Conservation (phyloP, 2,888 invertebrate genomes). For the Bombylius discolor region DNA sequence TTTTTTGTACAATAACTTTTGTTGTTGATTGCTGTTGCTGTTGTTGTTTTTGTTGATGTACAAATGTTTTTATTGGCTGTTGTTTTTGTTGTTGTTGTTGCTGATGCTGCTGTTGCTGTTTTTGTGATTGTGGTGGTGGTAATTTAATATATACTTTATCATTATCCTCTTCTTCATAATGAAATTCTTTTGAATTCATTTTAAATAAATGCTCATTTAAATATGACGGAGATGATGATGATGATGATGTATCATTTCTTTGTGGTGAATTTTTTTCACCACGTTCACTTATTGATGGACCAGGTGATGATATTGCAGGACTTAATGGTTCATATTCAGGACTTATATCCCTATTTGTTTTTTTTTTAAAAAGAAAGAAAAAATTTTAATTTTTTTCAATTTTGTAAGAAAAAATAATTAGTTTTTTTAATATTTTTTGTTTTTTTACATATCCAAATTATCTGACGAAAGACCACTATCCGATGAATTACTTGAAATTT, state of each 20-base stretch:
- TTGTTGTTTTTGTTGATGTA: not conserved
- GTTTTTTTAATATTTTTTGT: slow-evolving; percentile 3
- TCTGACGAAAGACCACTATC: slow-evolving; percentile 60
- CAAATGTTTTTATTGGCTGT: too few species aligned
- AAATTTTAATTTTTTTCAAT: not conserved
- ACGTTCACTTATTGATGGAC: slow-evolving; percentile 16
- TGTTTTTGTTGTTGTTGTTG: not conserved
- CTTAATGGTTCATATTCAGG: slow-evolving; percentile 19
- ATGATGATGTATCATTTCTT: not conserved
- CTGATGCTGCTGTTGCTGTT: not conserved
- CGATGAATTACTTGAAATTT: slow-evolving; percentile 33
- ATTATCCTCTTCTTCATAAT: not conserved
- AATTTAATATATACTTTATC: slow-evolving; percentile 3
- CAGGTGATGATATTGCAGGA: slow-evolving; percentile 17
- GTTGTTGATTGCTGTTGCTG: not conserved
- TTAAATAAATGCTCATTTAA: not conserved
- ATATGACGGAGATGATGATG: not conserved
- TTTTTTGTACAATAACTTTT: slow-evolving; percentile 19
- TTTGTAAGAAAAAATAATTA: not conserved
- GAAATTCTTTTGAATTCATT: not conserved
- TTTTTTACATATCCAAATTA: slow-evolving; percentile 43
- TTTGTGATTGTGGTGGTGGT: slow-evolving; percentile 5
- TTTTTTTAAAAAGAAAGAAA: not conserved
- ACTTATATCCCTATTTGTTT: slow-evolving; percentile 17
- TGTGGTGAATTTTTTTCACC: slow-evolving; percentile 10